These are phyloP conservation scores for Cecidostiba fungosa DNA, from an alignment of 2,888 invertebrate species.

Conservation along the genomic window DNA sequence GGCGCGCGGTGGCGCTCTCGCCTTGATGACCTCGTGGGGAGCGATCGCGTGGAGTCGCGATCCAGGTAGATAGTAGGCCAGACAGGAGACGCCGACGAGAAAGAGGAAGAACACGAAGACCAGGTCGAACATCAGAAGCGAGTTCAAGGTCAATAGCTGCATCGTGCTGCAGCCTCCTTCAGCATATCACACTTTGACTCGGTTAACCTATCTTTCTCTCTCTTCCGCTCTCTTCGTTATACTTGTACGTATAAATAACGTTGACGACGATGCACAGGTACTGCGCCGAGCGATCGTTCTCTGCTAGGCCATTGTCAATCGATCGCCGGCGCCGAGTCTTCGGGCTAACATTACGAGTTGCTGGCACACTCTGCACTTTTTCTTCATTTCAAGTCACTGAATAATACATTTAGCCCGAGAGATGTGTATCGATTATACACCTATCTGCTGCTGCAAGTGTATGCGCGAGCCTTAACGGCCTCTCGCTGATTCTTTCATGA, in stretches of 20 bases:
- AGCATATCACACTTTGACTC: constrained; percentile 72
- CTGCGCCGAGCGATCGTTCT: constrained; percentile 5
- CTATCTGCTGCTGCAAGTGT: neutral
- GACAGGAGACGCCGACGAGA: constrained; percentile 90
- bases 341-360: constrained; percentile 8
- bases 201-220: neutral
- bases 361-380: constrained; percentile 33
- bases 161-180: constrained; percentile 80
- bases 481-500: constrained; percentile 14
- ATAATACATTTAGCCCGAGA: constrained; percentile 19
- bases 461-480: neutral
- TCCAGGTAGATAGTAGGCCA: constrained; percentile 91
- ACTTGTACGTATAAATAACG: neutral
- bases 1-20: constrained; percentile 73
- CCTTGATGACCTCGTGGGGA: constrained; percentile 77
- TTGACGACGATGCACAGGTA: neutral
- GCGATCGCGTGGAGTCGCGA: constrained; percentile 80
- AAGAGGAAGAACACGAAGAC: constrained; percentile 93
- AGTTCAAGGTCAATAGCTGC: constrained; percentile 93
- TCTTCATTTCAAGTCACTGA: constrained; percentile 41
- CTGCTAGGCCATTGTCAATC: constrained; percentile 40
- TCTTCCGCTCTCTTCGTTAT: neutral
- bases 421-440: constrained; percentile 25
- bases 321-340: constrained; percentile 20
- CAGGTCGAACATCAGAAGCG: constrained; percentile 93